Base-by-base conservation (phyloP, 1,140 invertebrate species). In the Heliconius melpomene region DNA sequence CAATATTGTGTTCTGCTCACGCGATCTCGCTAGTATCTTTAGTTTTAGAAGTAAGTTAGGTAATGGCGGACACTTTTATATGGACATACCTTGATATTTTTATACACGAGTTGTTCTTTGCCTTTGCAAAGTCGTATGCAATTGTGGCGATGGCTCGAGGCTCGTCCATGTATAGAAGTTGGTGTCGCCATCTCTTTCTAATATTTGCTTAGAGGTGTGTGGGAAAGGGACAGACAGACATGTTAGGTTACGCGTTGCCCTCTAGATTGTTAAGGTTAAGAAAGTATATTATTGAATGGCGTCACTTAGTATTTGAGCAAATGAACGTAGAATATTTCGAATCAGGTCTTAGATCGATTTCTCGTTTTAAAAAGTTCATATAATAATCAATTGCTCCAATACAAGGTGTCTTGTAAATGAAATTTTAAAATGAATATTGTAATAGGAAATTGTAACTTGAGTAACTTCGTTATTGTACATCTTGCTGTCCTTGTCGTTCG, bases 11-110 rank as follows among this genome's bases (percentile, higher is more conserved):
- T 94, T 94, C 93, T 90, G 91, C 91, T 94, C 92, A 94, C 88
- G 89, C 88, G 93, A 94, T 94, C 93, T 94, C 93, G 91, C 91
- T 94, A 93, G 91, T 91, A 91, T 90, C 91, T 91, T 93, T 93
- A 93, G 92, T 93, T 93, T 93, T 92, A 91, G 82, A 79, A 89
- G 29, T 94, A 93, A 93, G 91, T 92, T 92, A 93, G 93, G 81
- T 84, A 72, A 72, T 72, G 71, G 32, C 71, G 20, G 29, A 40
- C 73, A 86, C 88, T 89, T 89, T 80, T 75, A 76, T 89, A 82
- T 79, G 85, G 75, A 81, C 60, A 23, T 66, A 66, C 60, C 60
- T 66, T 66, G 60, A 66, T 66, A 66, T 66, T 66, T 66, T 66
- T 66, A 66, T 66, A 66, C 26, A 66, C 60, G 60, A 60, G 54